Percentiles rank a stretch among this genome's conserved stretches.
Conservation (phyloP, 2,113 vertebrate species). For the Lagopus leucura region DNA sequence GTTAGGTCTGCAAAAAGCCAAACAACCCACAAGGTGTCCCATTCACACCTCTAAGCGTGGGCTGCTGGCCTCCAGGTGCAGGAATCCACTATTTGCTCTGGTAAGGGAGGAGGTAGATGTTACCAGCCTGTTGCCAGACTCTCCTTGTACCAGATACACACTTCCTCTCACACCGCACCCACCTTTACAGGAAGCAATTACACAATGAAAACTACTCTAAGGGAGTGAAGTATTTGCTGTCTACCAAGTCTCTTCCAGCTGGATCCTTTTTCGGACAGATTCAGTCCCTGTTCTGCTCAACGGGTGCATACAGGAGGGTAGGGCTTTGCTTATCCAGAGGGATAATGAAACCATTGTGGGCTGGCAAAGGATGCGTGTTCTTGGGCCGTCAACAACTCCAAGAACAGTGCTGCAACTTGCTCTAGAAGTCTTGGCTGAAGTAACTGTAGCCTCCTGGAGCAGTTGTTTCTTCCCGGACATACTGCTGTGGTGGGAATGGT, state of each 20-base stretch:
- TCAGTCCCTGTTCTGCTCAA: constrained; percentile 55
- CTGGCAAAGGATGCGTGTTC: constrained; percentile 69
- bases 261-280: constrained; percentile 59
- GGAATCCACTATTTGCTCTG: neutral
- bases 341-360: constrained; percentile 66
- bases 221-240: constrained; percentile 71
- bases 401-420: constrained; percentile 56
- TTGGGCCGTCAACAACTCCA: constrained; percentile 60
- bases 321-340: constrained; percentile 70
- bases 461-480: constrained; percentile 74
- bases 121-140: constrained; percentile 16
- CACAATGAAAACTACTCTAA: constrained; percentile 73
- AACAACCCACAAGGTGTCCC: neutral
- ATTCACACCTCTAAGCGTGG: neutral
- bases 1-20: neutral
- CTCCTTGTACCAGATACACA: constrained; percentile 42
- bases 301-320: constrained; percentile 49
- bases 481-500: constrained; percentile 68
- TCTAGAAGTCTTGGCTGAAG: constrained; percentile 74
- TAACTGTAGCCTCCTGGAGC: constrained; percentile 74
- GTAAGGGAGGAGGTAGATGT: constrained; percentile 20
- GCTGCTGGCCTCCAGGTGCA: neutral
- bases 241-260: constrained; percentile 70
- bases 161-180: constrained; percentile 46
- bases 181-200: constrained; percentile 72